phyloP scores from a whole-genome alignment of 1,140 invertebrate genomes.

The Danaus plexippus region DNA sequence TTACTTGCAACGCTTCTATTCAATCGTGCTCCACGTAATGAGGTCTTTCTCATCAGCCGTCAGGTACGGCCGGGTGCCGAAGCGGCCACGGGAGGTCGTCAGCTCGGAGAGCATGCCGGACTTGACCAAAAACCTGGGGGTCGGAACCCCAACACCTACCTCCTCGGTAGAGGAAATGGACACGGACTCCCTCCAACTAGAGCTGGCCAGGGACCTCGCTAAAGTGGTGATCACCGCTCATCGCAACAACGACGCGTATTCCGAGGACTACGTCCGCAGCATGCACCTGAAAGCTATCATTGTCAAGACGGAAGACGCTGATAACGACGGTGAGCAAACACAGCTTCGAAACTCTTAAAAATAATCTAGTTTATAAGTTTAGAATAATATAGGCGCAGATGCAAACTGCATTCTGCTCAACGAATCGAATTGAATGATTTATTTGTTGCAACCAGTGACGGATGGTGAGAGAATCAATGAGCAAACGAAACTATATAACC shows the following conservation, averaged over 20 bases:
- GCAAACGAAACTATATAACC: no score
- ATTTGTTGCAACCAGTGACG: no score
- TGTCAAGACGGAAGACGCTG: conserved; percentile 40
- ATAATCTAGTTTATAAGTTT: no score
- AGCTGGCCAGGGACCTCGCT: conserved; percentile 87
- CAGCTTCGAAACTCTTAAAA: no score
- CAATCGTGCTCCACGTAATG: conserved; percentile 24
- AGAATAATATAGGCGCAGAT: no score
- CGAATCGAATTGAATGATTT: no score
- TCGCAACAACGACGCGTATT: conserved; percentile 90
- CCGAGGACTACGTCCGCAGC: conserved; percentile 87
- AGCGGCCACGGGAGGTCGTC: conserved; percentile 83
- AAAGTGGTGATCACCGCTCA: conserved; percentile 92
- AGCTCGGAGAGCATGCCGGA: conserved; percentile 40
- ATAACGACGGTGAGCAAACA: conserved; percentile 40
- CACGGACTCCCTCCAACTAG: conserved; percentile 42
- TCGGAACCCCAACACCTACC: conserved; percentile 18
- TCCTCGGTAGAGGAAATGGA: conserved; percentile 44
- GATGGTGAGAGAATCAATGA: no score
- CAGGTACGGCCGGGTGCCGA: conserved; percentile 95
- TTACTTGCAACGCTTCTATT: conserved; percentile 18
- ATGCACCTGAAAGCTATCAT: conserved; percentile 71
- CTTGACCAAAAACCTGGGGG: conserved; percentile 27
- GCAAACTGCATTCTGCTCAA: no score
- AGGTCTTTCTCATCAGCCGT: conserved; percentile 79